Base-by-base conservation (phyloP, 2,888 invertebrate species). In the Bunonema sp. region DNA sequence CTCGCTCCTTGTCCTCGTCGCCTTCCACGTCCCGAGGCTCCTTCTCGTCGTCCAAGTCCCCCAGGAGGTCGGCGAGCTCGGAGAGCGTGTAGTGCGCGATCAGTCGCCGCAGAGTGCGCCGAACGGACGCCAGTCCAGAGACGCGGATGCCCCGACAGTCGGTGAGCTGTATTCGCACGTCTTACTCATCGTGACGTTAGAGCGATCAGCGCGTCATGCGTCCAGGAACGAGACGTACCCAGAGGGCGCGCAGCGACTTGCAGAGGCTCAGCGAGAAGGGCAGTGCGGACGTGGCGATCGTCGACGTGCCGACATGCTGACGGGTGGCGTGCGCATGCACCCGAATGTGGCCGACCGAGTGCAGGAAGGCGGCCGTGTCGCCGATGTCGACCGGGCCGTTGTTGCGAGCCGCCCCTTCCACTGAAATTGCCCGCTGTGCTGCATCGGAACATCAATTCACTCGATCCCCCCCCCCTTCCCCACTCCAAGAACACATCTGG, bases 251-350 rank as follows among this genome's bases (percentile, higher is more conserved):
- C n/a, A 88, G 58, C 52, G 74, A 75, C 67, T 85, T 87, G 69
- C 89, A 89, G 22, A 81, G 79, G 39, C 81, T 78, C 28, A 91
- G 73, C 65, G 86, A 84, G 70, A 84, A 83, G 23, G 75, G 74
- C 22, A 89, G 74, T 29, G 79, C 76, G 57, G 84, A 83, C 1
- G 83, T 81, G 45, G 81, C 75, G 45, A 91, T 80, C 68, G 84
- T 86, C 68, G 87, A 88, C 0, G 80, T 79, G 5, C 81, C 81
- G 34, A 84, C 78, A 30, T 77, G 76, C 42, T 77, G 75, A 21
- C 75, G 73, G 54, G 77, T 79, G 2, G 84, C 82, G 75, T 19
- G 20, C n/a, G 8, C 18, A 22, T 20, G 16, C 16, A 12, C 23
- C 12, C 16, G 21, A 21, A 21, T 21, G 8, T 20, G 23, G 20